Base-by-base conservation (phyloP, 2,797 vertebrate species). In the Neolamprologus multifasciatus region DNA sequence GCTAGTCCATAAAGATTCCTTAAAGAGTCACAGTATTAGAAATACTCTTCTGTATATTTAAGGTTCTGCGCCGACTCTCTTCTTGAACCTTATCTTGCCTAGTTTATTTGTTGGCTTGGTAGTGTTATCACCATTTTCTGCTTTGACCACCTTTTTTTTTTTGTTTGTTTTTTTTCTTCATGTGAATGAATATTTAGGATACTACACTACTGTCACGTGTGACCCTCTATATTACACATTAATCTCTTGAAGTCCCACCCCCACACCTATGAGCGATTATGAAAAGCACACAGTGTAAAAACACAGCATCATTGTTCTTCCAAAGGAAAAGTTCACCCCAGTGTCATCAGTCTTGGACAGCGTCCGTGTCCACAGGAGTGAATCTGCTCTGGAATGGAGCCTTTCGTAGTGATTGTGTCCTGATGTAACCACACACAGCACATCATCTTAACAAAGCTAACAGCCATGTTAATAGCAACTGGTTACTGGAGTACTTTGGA, bases 271-370 rank as follows among this genome's bases (percentile, higher is more conserved):
- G 43, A 79, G 78, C 14, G 57, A 64, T 84, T 92, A 86, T 69
- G 55, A 86, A 89, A 91, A 88, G 87, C 81, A 89, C 89, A 89
- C 23, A 54, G 85, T 84, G 81, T 92, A 79, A 85, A 82, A 91
- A 83, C 85, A 90, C 81, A 40, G 29, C 78, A 79, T 81, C 80
- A 83, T 86, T 92, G 87, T 90, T 89, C 81, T 36, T 87, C 31
- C 84, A 81, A 84, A 91, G 64, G 31, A 77, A 50, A 59, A 84
- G 82, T 88, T 93, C 54, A 84, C 81, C 57, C 45, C 59, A 83
- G 67, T 85, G 81, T 89, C 81, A 80, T 88, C 79, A 55, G 16
- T 88, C 87, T 88, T 83, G 85, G 87, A 79, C 55, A 52, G 69
- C 80, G 82, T 92, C 80, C 7, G 78, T 84, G 55, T 88, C 90